Percentiles rank a stretch among this genome's conserved stretches.
phyloP scores from a whole-genome alignment of 2,888 invertebrate species.

The Eupithecia inturbata region DNA sequence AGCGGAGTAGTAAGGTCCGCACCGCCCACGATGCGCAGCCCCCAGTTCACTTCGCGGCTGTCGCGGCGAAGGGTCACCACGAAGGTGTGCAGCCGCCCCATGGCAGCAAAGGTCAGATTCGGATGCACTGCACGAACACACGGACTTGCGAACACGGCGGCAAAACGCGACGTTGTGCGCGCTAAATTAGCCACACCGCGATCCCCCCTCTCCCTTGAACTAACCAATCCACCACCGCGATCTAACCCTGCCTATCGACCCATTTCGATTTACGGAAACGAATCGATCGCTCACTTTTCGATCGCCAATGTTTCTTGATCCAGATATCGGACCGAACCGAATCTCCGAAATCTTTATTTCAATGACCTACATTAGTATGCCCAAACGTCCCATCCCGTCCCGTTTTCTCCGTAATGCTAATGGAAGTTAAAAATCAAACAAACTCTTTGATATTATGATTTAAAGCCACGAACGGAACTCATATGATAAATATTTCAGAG shows the following conservation, averaged over 20 bases:
- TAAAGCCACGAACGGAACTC: not conserved
- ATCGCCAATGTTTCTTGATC: constrained; percentile 52
- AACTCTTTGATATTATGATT: constrained; percentile 6
- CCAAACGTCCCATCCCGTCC: too few relatives aligned
- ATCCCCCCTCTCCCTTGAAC: constrained; percentile 64
- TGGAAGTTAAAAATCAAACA: not conserved
- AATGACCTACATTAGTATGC: constrained; percentile 56
- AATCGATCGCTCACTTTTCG: constrained; percentile 54
- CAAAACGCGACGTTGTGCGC: constrained; percentile 76
- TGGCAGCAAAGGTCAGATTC: constrained; percentile 58
- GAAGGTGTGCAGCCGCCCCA: constrained; percentile 90
- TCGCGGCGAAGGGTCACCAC: constrained; percentile 89
- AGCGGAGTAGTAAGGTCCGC: constrained; percentile 93
- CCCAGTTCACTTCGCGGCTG: constrained; percentile 90
- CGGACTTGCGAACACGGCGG: constrained; percentile 70
- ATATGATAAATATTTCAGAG: constrained; percentile 32
- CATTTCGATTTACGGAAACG: constrained; percentile 73
- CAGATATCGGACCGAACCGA: constrained; percentile 44
- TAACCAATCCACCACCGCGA: constrained; percentile 49
- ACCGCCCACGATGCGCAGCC: constrained; percentile 94
- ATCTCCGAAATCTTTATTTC: constrained; percentile 14
- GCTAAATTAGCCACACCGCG: constrained; percentile 74
- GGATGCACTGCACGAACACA: constrained; percentile 64
- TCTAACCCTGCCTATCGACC: constrained; percentile 78
- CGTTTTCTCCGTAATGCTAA: constrained; percentile 31